Percentiles rank a stretch among this genome's conserved stretches.
These are phyloP conservation scores for Petrocephalus sullivani DNA, from an alignment of 2,797 vertebrate species.

Conservation along the genomic window DNA sequence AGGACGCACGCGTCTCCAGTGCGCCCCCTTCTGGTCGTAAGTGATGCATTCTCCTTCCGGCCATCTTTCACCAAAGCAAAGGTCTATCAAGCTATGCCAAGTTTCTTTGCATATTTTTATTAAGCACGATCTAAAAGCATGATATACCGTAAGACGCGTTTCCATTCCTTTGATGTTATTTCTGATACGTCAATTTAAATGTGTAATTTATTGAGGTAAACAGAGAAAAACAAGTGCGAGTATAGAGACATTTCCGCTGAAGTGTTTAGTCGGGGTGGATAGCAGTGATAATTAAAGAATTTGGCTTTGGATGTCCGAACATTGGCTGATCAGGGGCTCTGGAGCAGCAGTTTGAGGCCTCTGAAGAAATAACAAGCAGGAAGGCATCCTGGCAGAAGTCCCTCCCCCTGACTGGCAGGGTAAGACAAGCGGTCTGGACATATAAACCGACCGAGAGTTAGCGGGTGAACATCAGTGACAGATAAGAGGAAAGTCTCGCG, in stretches of 20 bases:
- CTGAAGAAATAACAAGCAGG: neutral
- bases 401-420: neutral
- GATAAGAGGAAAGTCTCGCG: neutral
- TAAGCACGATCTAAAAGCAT: neutral
- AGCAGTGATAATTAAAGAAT: neutral
- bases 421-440: neutral
- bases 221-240: neutral
- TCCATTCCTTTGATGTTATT: neutral
- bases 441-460: neutral
- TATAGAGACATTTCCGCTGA: neutral
- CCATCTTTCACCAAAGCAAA: neutral
- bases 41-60: neutral
- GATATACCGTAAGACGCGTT: neutral
- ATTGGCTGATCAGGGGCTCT: neutral
- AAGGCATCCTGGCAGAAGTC: neutral
- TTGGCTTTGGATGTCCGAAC: neutral
- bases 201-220: neutral
- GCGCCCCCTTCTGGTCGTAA: slow-evolving; percentile 7
- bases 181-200: neutral
- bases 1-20: neutral
- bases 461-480: neutral
- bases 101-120: neutral
- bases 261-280: neutral
- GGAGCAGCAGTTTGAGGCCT: neutral
- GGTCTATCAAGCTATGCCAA: neutral